A percentile compares a stretch with the other conserved stretches of the same genome.
Conservation (phyloP, 2,888 invertebrate species). For the Drosophila longiperda region DNA sequence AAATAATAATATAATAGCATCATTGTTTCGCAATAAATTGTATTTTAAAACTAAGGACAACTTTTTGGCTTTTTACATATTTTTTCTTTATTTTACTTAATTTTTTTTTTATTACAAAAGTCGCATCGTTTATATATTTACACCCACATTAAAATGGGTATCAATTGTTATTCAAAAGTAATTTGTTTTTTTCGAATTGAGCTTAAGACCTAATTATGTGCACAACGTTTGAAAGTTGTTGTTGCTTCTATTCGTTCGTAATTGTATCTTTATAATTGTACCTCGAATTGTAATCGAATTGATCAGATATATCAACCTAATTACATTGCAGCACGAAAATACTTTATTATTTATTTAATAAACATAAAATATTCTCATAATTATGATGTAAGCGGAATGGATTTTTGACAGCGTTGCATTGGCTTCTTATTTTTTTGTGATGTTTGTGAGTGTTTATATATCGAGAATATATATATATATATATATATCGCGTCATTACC, state of each 20-base stretch:
- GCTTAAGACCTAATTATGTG: slow-evolving; percentile 65
- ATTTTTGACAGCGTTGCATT: slow-evolving; percentile 27
- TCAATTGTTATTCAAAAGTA: slow-evolving; percentile 51
- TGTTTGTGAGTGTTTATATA: slow-evolving; percentile 30
- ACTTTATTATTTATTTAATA: slow-evolving; percentile 81
- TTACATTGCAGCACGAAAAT: slow-evolving; percentile 67
- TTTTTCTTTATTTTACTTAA: slow-evolving; percentile 55
- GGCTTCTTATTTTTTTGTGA: slow-evolving; percentile 25
- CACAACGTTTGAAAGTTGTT: slow-evolving; percentile 36
- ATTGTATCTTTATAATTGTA: slow-evolving; percentile 28
- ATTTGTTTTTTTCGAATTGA: slow-evolving; percentile 37
- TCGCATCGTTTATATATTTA: slow-evolving; percentile 64
- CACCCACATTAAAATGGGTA: slow-evolving; percentile 66
- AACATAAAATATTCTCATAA: slow-evolving; percentile 77
- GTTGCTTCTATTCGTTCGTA: slow-evolving; percentile 29
- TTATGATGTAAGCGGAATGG: slow-evolving; percentile 44
- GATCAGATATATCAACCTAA: slow-evolving; percentile 38
- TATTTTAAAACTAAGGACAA: background rate
- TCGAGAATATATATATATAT: slow-evolving; percentile 20
- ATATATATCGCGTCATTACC: slow-evolving; percentile 38
- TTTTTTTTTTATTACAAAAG: slow-evolving; percentile 67
- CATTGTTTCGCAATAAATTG: background rate
- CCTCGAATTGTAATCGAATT: slow-evolving; percentile 39
- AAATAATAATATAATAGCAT: background rate
- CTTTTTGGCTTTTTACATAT: slow-evolving; percentile 45